Base-by-base conservation (phyloP, 2,888 invertebrate genomes). In the Caenorhabditis sp. region DNA sequence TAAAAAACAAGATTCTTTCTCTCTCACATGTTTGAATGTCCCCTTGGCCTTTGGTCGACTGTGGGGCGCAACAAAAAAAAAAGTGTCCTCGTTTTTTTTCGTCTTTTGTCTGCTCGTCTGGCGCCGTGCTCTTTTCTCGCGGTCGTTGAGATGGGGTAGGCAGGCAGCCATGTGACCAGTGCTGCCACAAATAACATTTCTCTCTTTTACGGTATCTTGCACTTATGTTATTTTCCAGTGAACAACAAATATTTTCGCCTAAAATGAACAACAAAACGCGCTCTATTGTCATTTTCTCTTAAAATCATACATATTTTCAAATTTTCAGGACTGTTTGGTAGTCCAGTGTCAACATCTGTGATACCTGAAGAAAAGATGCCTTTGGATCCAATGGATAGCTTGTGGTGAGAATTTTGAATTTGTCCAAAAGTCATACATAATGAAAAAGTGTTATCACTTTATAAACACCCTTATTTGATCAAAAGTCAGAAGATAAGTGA, bases 311-410 rank as follows among this genome's bases (percentile, higher is more conserved):
- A 43, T 43, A 17, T 43, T 12, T 3, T 10, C 7, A 17, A 3
- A 10, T 31, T 72, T 72, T 59, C 59, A 72, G 72, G 72, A 72
- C 58, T 72, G 59, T 72, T 72, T 61, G 72, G 72, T 50, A 72
- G 72, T 60, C 72, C 72, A 65, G 67, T 72, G 54, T 72, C 68
- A 49, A 68, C 72, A 54, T 68, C 72, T 57, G 62, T 68, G 26
- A 43, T 71, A 60, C 36, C 62, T 59, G 65, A 71, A 26, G 64
- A 68, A 57, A 75, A 59, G 54, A 77, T 77, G 77, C 74, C 77
- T 50, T 70, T 77, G 63, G 74, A 77, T 38, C 77, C 77, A 10
- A 74, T 77, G 77, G 77, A 77, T 60, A 63, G 67, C 12, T 69
- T 77, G 75, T 77, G 77, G 77, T 77, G 12, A 50, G n/a, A 23